Evolutionary conservation across 2,888 invertebrate species (phyloP), one percentile per base, ranked within the genome.

Genomic region (Eristalis pertinax): DNA sequence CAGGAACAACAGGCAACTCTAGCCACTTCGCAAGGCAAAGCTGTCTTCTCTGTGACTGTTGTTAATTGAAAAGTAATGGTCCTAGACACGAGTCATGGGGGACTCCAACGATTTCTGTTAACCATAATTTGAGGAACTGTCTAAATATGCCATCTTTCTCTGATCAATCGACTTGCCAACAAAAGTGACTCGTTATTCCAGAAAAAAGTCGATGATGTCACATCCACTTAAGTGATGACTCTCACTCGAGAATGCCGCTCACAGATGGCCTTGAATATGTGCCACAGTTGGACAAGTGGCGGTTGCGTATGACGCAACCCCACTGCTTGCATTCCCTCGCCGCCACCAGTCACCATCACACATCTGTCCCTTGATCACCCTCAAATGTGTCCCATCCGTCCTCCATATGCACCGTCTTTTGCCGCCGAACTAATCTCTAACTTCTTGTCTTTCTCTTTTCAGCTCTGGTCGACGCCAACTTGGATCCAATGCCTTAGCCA

Each of bases 401-500:
- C 10, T n/a, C 22, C 64, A 64, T 67, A 67, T 65, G 35, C 50
- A 38, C 13, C 32, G 63, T 19, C 19, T 65, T n/a, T 8, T 24
- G n/a, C 50, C n/a, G 0, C 65, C 29, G 29, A 26, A n/a, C 24
- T 74, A 73, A 80, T 7, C 15, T 24, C 15, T 19, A 67, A 29
- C 72, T 56, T 62, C 62, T 65, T 86, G 73, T 86, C 32, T 69
- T 38, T 77, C 90, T 90, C 90, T 88, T 95, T 96, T 90, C 95
- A 97, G 97, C 93, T 96, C 96, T 92, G 96, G 96, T 90, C 96
- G 96, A 93, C 95, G 96, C 92, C 96, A 97, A 93, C 94, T 97
- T 90, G 96, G 97, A 92, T 96, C 97, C 91, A 97, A 96, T 95
- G 97, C 97, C 92, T 94, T 97, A 95, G 97, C 97, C 91, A 97